These are phyloP conservation scores for Crepidodera aurea DNA, from an alignment of 2,888 invertebrate species.

Conservation along the genomic window DNA sequence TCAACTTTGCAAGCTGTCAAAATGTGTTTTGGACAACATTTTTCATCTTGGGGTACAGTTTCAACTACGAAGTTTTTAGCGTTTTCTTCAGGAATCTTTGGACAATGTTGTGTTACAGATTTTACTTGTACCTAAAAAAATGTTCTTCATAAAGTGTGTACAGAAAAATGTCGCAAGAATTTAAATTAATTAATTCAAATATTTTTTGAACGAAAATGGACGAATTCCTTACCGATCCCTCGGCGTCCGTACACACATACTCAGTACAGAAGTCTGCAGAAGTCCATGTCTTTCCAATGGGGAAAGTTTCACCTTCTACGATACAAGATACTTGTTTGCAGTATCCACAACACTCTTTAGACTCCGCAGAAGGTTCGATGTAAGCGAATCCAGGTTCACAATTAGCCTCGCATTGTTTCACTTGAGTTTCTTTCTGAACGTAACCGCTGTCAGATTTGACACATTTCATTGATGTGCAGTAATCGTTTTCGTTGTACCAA, in stretches of 20 bases:
- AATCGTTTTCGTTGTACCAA: slow-evolving; percentile 64
- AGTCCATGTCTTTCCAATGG: slow-evolving; percentile 67
- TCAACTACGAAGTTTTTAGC: slow-evolving; percentile 64
- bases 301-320: slow-evolving; percentile 62
- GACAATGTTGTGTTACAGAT: slow-evolving; percentile 65
- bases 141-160: too few species aligned
- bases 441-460: slow-evolving; percentile 59
- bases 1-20: slow-evolving; percentile 66
- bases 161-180: too few species aligned
- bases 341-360: slow-evolving; percentile 69
- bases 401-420: slow-evolving; percentile 65
- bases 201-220: too few species aligned
- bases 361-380: slow-evolving; percentile 40
- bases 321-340: slow-evolving; percentile 69
- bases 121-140: slow-evolving; percentile 67
- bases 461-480: slow-evolving; percentile 68
- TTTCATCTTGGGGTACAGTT: slow-evolving; percentile 60
- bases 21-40: slow-evolving; percentile 67
- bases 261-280: slow-evolving; percentile 70
- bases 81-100: slow-evolving; percentile 60
- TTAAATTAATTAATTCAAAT: too few species aligned
- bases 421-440: slow-evolving; percentile 64
- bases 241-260: slow-evolving; percentile 66
- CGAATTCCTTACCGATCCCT: slow-evolving; percentile 59
- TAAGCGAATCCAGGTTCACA: slow-evolving; percentile 65